These are phyloP conservation scores for Hemicordylus capensis DNA, from an alignment of 2,113 vertebrate genomes.

Conservation along the genomic window DNA sequence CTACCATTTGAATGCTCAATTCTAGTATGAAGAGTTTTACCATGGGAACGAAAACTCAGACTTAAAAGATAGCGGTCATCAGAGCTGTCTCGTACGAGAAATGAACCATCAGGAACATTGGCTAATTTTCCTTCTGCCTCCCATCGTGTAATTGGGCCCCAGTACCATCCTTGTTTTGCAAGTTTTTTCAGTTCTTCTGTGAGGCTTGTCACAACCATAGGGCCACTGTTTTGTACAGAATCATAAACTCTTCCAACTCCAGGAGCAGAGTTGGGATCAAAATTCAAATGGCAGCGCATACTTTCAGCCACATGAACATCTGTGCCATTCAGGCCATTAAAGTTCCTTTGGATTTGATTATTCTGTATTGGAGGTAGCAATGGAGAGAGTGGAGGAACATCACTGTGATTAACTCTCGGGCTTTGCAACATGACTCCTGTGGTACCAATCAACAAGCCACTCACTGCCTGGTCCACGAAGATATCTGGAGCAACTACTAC, in stretches of 20 bases:
- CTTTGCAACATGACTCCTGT: slow-evolving; percentile 88
- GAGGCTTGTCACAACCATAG: slow-evolving; percentile 95
- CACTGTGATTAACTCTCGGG: slow-evolving; percentile 75
- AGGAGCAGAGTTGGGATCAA: slow-evolving; percentile 92
- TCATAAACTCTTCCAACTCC: slow-evolving; percentile 95
- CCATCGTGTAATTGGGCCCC: slow-evolving; percentile 98
- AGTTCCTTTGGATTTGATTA: slow-evolving; percentile 88
- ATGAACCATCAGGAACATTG: slow-evolving; percentile 92
- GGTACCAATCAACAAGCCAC: slow-evolving; percentile 86
- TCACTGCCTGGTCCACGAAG: slow-evolving; percentile 89
- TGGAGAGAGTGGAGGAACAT: slow-evolving; percentile 89
- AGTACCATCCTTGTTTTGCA: slow-evolving; percentile 98
- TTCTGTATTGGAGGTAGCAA: slow-evolving; percentile 90
- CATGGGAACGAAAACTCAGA: slow-evolving; percentile 96
- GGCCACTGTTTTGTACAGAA: slow-evolving; percentile 93
- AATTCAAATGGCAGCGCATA: slow-evolving; percentile 93
- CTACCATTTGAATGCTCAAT: slow-evolving; percentile 98
- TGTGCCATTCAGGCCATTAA: slow-evolving; percentile 82
- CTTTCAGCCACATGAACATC: slow-evolving; percentile 89
- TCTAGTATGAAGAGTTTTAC: slow-evolving; percentile 96
- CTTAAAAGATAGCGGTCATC: slow-evolving; percentile 97
- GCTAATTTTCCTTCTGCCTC: slow-evolving; percentile 96
- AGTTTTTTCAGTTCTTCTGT: slow-evolving; percentile 98
- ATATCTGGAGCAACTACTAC: slow-evolving; percentile 86
- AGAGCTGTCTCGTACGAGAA: slow-evolving; percentile 96